Base-by-base conservation (phyloP, 2,888 invertebrate species). In the Operophtera brumata region DNA sequence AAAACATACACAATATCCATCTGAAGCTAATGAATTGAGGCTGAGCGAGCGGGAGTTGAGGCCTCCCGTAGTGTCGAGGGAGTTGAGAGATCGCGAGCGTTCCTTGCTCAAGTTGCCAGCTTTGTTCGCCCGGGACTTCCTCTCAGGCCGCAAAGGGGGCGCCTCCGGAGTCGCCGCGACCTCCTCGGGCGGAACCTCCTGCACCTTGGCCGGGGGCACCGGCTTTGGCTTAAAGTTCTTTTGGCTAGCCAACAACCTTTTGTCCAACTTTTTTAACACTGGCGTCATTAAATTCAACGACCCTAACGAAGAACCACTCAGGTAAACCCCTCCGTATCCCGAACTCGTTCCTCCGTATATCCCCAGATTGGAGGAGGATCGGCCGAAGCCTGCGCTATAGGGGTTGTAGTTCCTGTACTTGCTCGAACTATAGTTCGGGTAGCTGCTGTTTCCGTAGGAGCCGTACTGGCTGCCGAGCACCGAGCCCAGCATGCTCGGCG, bases 1-100 rank as follows among this genome's bases (percentile, higher is more conserved):
- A 55, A 46, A 30, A 84, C 95, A 92, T 95, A 96, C 96, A 91
- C 93, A 93, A 76, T 96, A 96, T 90, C 96, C 96, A 87, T 96
- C 96, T 57, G 96, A 96, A 69, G 94, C 93, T 59, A 94, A 88
- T 10, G 94, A 94, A 43, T 92, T 93, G 65, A 94, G 91, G 79
- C 94, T 94, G 55, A 93, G 79, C 2, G 93, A 93, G 48, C 93
- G 86, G 63, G 80, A 90, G 74, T 67, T 90, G 75, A 91, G 84
- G 10, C 72, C 67, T 5, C 70, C 80, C 30, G 72, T 43, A 0
- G 77, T 75, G 46, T 85, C 85, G 46, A 89, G 77, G 7, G 85
- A 80, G 53, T 78, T 84, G 34, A 89, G 80, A 20, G 90, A 90
- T 37, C 88, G 78, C 7, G 90, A 90, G 41, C 85, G 78, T 66